These are phyloP conservation scores for Patagioenas fasciata DNA, from an alignment of 2,113 vertebrate species.

Conservation along the genomic window DNA sequence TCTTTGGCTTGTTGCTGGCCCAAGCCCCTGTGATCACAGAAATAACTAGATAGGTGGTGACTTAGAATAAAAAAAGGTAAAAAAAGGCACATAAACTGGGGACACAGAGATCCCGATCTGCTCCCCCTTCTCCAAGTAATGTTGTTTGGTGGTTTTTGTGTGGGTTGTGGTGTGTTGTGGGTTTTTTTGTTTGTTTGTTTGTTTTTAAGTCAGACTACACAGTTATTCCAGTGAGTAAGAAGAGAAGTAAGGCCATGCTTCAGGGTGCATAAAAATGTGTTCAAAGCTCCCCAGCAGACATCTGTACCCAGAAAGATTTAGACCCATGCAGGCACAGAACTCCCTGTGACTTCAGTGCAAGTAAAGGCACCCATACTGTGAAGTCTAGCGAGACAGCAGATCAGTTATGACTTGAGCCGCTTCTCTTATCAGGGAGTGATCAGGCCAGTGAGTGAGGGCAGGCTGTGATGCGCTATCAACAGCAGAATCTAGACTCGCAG, in stretches of 20 bases:
- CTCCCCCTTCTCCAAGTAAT: neutral
- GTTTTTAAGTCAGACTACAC: neutral
- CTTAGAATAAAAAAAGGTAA: neutral
- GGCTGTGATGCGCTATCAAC: neutral
- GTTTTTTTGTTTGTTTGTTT: too few relatives aligned
- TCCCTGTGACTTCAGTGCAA: neutral
- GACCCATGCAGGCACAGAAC: neutral
- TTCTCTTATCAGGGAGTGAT: neutral
- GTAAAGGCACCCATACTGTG: neutral
- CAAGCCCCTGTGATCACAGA: neutral
- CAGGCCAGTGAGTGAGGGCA: neutral
- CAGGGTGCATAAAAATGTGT: neutral
- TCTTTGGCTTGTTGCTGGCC: neutral
- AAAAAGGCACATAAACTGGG: neutral
- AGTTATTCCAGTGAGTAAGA: neutral
- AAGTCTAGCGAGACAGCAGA: neutral
- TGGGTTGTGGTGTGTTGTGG: too few relatives aligned
- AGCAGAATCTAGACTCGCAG: neutral
- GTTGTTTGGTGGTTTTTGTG: too few relatives aligned
- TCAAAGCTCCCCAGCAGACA: neutral
- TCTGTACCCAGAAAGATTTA: neutral
- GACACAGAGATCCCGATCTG: neutral
- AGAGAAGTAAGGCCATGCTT: neutral
- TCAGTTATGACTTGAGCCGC: neutral
- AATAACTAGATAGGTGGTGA: neutral